These are phyloP conservation scores for Lingula anatina DNA, from an alignment of 2,888 invertebrate species.

Conservation along the genomic window DNA sequence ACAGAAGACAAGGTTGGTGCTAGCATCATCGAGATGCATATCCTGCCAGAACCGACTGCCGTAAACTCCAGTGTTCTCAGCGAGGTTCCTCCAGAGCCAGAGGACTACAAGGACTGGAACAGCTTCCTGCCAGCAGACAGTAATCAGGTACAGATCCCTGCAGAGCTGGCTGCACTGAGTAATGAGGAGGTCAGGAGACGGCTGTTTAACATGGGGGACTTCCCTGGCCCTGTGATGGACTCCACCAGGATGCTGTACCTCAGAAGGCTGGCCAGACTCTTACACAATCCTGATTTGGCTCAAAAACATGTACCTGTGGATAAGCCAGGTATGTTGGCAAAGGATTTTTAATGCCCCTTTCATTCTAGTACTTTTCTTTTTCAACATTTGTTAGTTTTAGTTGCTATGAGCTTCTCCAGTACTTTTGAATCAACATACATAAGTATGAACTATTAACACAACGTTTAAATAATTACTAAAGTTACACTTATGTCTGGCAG, in stretches of 20 bases:
- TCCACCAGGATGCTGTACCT: constrained; percentile 74
- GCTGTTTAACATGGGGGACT: constrained; percentile 60
- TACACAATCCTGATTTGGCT: constrained; percentile 20
- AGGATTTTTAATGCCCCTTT: too few species aligned
- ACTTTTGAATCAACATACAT: too few species aligned
- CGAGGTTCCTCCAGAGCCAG: neutral
- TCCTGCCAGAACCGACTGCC: constrained; percentile 16
- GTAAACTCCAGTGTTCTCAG: neutral
- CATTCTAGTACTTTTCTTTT: too few species aligned
- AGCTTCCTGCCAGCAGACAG: too few species aligned
- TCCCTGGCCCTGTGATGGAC: constrained; percentile 74
- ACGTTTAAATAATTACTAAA: too few species aligned
- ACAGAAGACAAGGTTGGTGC: too few species aligned
- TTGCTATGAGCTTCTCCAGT: too few species aligned
- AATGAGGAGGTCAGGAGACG: constrained; percentile 22
- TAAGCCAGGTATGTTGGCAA: constrained; percentile 17
- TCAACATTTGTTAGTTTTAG: too few species aligned
- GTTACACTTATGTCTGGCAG: too few species aligned
- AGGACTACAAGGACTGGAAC: neutral
- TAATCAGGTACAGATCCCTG: constrained; percentile 7
- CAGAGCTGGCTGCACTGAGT: constrained; percentile 12
- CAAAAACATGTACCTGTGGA: constrained; percentile 5
- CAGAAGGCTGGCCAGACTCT: constrained; percentile 62
- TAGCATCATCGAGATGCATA: constrained; percentile 28
- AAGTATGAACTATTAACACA: too few species aligned